Percentiles rank a stretch among this genome's conserved stretches.
Evolutionary conservation across 2,113 vertebrate genomes (phyloP).

Genomic region (Vireo altiloquus): DNA sequence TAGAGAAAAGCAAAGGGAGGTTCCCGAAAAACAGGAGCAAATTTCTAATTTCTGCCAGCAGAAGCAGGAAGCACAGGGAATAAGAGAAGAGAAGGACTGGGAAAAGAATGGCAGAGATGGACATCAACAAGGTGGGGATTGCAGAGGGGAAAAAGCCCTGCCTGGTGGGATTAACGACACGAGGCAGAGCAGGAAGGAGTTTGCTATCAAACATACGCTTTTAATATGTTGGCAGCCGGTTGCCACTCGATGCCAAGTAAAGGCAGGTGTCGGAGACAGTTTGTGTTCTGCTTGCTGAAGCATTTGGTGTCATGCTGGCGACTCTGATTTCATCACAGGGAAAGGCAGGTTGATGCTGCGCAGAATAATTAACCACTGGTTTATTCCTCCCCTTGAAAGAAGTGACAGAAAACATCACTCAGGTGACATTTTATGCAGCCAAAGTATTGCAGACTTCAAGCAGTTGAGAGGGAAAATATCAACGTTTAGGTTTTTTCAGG

Average conservation of each 20-base stretch:
- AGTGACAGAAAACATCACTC: not conserved
- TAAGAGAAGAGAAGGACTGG: not conserved
- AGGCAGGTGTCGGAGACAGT: not conserved
- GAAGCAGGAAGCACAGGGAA: not conserved
- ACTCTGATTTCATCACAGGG: not conserved
- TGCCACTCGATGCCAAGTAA: not conserved
- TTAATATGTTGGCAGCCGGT: not conserved
- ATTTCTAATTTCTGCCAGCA: not conserved
- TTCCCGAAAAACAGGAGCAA: not conserved
- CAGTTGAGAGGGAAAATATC: not conserved
- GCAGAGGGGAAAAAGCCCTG: too few species aligned
- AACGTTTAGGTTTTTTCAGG: accelerated
- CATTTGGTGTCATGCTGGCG: not conserved
- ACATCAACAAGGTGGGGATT: accelerated
- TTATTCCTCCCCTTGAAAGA: slow-evolving; percentile 24
- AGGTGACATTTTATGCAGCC: not conserved
- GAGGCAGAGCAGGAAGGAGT: not conserved
- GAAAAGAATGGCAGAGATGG: accelerated
- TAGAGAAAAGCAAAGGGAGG: not conserved
- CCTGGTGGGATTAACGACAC: accelerated
- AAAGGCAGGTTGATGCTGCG: not conserved
- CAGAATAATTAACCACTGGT: not conserved
- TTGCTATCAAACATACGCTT: not conserved
- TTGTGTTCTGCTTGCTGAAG: not conserved
- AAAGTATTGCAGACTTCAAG: not conserved